Percentiles rank a stretch among this genome's conserved stretches.
Evolutionary conservation across 2,113 vertebrate species (phyloP).

Genomic region (Glaucomys volans): DNA sequence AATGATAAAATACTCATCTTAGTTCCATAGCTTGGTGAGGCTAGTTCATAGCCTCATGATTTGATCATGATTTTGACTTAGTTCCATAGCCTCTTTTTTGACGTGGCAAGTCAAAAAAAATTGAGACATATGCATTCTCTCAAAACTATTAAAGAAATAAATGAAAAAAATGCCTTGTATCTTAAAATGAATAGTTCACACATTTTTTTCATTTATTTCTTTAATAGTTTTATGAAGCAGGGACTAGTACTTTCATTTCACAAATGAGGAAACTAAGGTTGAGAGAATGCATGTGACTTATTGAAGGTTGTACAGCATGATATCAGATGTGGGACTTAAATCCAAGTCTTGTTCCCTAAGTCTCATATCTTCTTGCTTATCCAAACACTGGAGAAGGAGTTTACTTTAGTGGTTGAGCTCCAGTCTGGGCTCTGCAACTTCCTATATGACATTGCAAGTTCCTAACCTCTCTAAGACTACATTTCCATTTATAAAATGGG

Average conservation of each 20-base stretch:
- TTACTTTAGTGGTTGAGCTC: neutral
- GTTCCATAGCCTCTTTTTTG: neutral
- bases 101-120: too few relatives aligned
- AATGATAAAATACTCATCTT: neutral
- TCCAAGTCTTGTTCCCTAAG: neutral
- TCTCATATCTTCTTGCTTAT: neutral
- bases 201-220: neutral
- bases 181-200: neutral
- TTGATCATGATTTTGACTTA: too few relatives aligned
- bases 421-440: neutral
- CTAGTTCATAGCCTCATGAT: too few relatives aligned
- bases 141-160: too few relatives aligned
- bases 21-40: neutral
- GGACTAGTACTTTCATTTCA: neutral
- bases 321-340: neutral
- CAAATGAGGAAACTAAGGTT: neutral
- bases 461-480: neutral
- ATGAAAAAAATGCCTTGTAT: too few relatives aligned
- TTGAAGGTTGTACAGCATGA: neutral
- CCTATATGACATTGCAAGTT: neutral
- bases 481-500: neutral
- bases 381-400: neutral
- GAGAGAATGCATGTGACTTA: constrained; percentile 24
- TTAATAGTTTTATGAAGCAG: neutral
- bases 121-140: too few relatives aligned